These are phyloP conservation scores for Heliconius ethilla DNA, from an alignment of 2,888 invertebrate genomes.

Conservation along the genomic window DNA sequence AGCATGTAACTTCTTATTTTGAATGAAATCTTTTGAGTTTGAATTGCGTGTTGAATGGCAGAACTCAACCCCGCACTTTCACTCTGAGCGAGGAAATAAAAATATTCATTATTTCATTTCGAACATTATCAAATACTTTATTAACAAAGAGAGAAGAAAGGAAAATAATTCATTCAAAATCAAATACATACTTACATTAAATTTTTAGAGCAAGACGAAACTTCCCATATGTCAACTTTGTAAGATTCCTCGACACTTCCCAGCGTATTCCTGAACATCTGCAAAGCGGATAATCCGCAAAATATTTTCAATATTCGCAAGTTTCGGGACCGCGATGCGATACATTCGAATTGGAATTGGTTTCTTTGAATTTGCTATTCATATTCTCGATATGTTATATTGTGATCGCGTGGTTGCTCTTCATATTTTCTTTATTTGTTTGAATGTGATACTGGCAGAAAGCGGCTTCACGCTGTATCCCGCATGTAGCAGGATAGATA, in stretches of 20 bases:
- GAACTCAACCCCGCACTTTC: too few species aligned
- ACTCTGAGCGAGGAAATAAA: too few species aligned
- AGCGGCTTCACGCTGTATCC: background rate
- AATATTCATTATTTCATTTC: too few species aligned
- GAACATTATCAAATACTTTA: too few species aligned
- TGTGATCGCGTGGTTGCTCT: slow-evolving; percentile 27
- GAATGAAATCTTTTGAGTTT: too few species aligned
- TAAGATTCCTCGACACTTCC: slow-evolving; percentile 28
- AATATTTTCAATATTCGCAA: slow-evolving; percentile 70
- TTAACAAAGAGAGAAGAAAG: too few species aligned
- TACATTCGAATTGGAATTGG: slow-evolving; percentile 28
- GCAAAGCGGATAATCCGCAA: slow-evolving; percentile 57
- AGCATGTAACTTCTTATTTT: too few species aligned
- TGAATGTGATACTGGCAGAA: background rate
- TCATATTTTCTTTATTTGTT: slow-evolving; percentile 13
- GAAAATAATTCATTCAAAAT: background rate
- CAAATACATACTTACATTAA: background rate
- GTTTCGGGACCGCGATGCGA: slow-evolving; percentile 44
- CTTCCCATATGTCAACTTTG: slow-evolving; percentile 1
- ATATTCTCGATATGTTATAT: slow-evolving; percentile 29
- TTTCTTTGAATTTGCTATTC: slow-evolving; percentile 25
- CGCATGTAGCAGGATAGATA: background rate
- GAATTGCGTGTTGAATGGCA: too few species aligned
- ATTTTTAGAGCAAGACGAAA: background rate
- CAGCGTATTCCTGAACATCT: slow-evolving; percentile 42